These are phyloP conservation scores for Heterotilapia buettikoferi DNA, from an alignment of 2,113 vertebrate genomes.

Conservation along the genomic window DNA sequence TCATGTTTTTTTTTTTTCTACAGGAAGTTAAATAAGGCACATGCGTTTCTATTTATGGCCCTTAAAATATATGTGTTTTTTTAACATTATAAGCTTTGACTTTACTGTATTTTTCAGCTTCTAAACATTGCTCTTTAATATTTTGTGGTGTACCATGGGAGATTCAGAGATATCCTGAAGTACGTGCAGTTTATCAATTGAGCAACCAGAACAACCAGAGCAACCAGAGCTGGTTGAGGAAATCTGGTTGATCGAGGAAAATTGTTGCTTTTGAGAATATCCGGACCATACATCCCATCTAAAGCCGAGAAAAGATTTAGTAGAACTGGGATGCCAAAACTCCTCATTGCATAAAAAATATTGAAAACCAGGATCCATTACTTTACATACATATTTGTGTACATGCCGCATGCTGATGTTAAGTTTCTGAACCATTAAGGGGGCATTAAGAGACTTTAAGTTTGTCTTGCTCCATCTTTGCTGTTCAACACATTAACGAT, in stretches of 20 bases:
- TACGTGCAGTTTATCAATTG: background rate
- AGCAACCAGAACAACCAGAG: background rate
- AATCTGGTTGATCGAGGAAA: background rate
- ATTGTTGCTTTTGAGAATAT: background rate
- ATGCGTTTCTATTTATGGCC: background rate
- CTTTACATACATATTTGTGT: background rate
- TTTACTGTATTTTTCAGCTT: background rate
- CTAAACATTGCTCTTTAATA: background rate
- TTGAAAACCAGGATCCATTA: background rate
- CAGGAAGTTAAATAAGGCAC: background rate
- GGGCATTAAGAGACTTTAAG: background rate
- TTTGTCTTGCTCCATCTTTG: background rate
- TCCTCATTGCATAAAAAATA: background rate
- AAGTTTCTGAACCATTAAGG: background rate
- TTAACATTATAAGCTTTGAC: background rate
- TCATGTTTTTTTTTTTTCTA: rapidly evolving
- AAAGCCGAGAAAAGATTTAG: background rate
- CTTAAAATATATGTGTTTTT: background rate
- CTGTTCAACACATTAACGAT: background rate
- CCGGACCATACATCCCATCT: background rate
- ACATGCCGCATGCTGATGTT: background rate
- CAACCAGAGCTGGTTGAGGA: background rate
- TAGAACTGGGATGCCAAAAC: background rate
- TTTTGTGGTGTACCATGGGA: background rate
- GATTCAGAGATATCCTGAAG: background rate